A percentile compares a stretch with the other conserved stretches of the same genome.
These are phyloP conservation scores for Mungos mungo DNA, from an alignment of 2,113 vertebrate species.

Conservation along the genomic window DNA sequence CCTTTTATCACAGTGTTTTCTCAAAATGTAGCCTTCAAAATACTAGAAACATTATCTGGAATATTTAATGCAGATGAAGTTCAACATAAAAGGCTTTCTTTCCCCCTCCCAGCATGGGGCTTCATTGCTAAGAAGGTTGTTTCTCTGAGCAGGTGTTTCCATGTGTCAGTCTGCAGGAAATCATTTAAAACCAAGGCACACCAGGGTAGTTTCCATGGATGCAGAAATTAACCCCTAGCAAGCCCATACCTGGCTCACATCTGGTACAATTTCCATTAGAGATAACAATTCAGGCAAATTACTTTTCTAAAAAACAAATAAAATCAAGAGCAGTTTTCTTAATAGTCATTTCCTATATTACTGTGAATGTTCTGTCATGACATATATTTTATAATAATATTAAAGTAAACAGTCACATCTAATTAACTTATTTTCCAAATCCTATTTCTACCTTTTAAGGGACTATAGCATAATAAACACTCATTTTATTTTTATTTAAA, in stretches of 20 bases:
- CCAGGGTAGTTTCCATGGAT: background rate
- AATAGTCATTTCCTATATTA: background rate
- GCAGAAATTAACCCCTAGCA: background rate
- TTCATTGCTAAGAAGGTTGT: background rate
- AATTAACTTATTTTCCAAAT: background rate
- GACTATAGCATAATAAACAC: background rate
- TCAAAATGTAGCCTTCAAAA: background rate
- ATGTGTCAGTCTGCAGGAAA: background rate
- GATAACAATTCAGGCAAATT: background rate
- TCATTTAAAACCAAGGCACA: background rate
- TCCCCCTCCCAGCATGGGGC: background rate
- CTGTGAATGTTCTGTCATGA: background rate
- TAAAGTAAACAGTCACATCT: background rate
- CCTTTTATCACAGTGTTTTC: background rate
- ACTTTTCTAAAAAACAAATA: background rate
- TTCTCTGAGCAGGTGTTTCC: background rate
- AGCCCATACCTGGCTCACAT: background rate
- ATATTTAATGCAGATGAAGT: background rate
- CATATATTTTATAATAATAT: background rate
- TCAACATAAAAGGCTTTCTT: background rate
- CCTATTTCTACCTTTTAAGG: background rate
- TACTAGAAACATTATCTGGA: background rate
- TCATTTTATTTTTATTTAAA: background rate
- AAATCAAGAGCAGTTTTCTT: background rate
- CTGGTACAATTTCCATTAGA: background rate